phyloP scores from a whole-genome alignment of 2,797 vertebrate species.

The Menidia menidia region DNA sequence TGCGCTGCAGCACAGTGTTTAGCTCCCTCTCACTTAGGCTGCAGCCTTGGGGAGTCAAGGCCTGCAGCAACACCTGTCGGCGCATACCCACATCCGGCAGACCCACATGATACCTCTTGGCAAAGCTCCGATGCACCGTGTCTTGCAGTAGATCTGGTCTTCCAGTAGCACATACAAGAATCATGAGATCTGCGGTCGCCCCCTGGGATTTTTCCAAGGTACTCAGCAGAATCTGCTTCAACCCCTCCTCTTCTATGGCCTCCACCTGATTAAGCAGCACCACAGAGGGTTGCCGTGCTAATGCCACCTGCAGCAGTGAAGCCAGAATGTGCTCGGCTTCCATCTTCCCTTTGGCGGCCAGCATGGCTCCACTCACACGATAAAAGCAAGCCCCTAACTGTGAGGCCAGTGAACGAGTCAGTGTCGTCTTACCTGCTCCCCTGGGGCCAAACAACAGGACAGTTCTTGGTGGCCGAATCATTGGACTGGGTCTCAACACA shows the following conservation, averaged over 20 bases:
- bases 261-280: slow-evolving; percentile 92
- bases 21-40: slow-evolving; percentile 91
- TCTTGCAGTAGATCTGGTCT: slow-evolving; percentile 91
- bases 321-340: slow-evolving; percentile 92
- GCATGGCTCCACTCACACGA: slow-evolving; percentile 83
- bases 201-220: slow-evolving; percentile 87
- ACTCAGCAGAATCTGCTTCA: slow-evolving; percentile 88
- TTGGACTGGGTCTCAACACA: slow-evolving; percentile 86
- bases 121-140: slow-evolving; percentile 88
- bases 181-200: slow-evolving; percentile 83
- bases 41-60: slow-evolving; percentile 88
- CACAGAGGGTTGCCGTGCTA: slow-evolving; percentile 87
- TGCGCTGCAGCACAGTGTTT: slow-evolving; percentile 88
- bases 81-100: slow-evolving; percentile 87
- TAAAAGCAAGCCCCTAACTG: slow-evolving; percentile 92
- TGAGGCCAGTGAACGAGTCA: slow-evolving; percentile 91
- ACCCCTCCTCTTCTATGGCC: slow-evolving; percentile 81
- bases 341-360: slow-evolving; percentile 89
- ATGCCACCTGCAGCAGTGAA: slow-evolving; percentile 89
- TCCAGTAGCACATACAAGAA: slow-evolving; percentile 90
- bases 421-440: slow-evolving; percentile 89
- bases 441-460: slow-evolving; percentile 92
- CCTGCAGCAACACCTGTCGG: slow-evolving; percentile 90
- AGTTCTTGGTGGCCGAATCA: slow-evolving; percentile 84
- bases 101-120: slow-evolving; percentile 90